Evolutionary conservation across 1,140 invertebrate genomes (phyloP), one percentile per base, ranked within the genome.

Genomic region (Hirudo medicinalis): DNA sequence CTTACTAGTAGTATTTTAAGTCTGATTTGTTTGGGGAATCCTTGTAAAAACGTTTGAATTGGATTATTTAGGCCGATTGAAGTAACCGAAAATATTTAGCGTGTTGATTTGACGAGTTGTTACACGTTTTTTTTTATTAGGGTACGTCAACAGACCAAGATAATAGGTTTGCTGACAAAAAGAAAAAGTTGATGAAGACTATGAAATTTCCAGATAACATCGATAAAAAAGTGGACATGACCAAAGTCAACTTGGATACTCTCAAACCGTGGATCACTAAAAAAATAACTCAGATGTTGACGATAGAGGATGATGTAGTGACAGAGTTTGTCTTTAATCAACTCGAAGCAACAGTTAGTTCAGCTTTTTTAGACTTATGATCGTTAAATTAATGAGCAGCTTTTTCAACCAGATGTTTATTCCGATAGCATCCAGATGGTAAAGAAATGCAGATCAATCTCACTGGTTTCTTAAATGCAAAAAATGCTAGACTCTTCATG

Each of bases 361-460:
- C 17, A 36, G 29, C 13, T 68, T 67, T 68, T 49, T 13, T n/a
- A 63, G 29, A 32, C 8, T 63, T 13, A 32, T 63, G 57, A 63
- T n/a, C 57, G 19, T 63, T 63, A 63, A 63, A 63, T 63, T 25
- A 63, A 25, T 63, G 57, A 32, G 19, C 29, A 63, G 29, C 29
- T 63, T 25, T 25, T 63, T 63, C 22, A 25, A 63, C 57, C 57
- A 63, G 57, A 63, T 49, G 43, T 49, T 49, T 49, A 49, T 49
- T 49, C 43, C 72, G 79, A 53, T 79, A 88, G 86, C 80, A 83
- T 85, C 92, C 95, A 27, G 94, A 98, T 85, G 94, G 94, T 54
- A 93, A 94, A 82, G 91, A 95, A 82, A 97, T 99, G 89, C 96
- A 99, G 86, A 99, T 99, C 77, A 99, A 98, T 83, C 84, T 99